Evolutionary conservation across 2,797 vertebrate genomes (phyloP).

Genomic region (Chromobotia macracanthus): DNA sequence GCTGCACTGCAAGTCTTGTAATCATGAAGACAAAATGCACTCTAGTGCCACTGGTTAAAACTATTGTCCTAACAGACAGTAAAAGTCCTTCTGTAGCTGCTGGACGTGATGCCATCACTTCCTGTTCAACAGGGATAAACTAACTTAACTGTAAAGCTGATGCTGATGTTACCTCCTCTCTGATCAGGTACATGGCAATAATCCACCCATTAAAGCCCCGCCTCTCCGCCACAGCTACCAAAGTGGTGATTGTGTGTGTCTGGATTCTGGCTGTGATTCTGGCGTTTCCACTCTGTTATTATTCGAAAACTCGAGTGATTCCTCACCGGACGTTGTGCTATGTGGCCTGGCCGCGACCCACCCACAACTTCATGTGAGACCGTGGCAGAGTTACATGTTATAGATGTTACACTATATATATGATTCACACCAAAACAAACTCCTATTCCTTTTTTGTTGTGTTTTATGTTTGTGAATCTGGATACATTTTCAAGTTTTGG

Average conservation of each 20-base stretch:
- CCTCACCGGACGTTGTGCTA: constrained; percentile 82
- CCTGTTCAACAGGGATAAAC: background rate
- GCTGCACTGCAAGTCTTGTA: no score
- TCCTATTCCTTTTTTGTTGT: background rate
- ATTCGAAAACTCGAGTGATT: constrained; percentile 78
- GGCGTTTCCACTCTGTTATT: constrained; percentile 84
- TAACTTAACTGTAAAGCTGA: background rate
- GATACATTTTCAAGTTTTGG: background rate
- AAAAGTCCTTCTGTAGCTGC: no score
- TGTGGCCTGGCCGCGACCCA: constrained; percentile 81
- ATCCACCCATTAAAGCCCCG: constrained; percentile 86
- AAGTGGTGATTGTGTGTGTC: constrained; percentile 81
- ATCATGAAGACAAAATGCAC: no score
- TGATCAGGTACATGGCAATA: constrained; percentile 84
- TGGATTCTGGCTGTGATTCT: constrained; percentile 83
- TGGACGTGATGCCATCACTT: no score
- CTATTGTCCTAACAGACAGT: no score
- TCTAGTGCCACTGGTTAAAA: no score
- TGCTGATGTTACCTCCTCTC: constrained; percentile 21
- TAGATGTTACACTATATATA: no score
- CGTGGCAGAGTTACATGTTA: constrained; percentile 14
- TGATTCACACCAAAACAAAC: background rate
- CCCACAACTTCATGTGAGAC: constrained; percentile 80
- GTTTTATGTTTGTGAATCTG: background rate
- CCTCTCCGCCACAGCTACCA: constrained; percentile 81